phyloP scores from a whole-genome alignment of 2,888 invertebrate genomes.

The Diaprepes abbreviatus region DNA sequence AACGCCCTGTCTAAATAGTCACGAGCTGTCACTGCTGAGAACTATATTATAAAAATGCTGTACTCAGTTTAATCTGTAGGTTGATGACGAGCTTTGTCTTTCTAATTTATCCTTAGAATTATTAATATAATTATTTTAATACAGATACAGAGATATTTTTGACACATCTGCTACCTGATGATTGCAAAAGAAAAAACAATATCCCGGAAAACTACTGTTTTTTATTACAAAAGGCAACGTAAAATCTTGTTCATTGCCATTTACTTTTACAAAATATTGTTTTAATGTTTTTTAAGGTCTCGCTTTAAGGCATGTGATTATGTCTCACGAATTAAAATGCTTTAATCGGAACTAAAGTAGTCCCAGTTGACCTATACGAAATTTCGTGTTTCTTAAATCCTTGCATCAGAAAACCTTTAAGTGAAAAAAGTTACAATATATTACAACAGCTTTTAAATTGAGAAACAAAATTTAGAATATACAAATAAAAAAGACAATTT shows the following conservation, averaged over 20 bases:
- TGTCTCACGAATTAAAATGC: neutral
- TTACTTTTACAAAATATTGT: neutral
- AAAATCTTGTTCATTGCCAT: neutral
- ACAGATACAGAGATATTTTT: too few species aligned
- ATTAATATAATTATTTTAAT: too few species aligned
- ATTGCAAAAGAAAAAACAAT: neutral
- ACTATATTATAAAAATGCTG: too few species aligned
- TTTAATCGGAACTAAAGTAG: slow-evolving; percentile 3
- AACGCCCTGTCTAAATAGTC: too few species aligned
- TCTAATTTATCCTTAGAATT: too few species aligned
- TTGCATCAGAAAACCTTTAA: neutral
- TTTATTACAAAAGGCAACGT: neutral
- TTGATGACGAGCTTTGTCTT: too few species aligned
- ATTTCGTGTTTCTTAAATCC: neutral
- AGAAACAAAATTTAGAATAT: too few species aligned
- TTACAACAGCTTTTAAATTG: neutral
- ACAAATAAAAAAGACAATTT: too few species aligned
- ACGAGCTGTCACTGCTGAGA: too few species aligned
- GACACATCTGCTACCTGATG: too few species aligned
- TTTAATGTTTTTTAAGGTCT: neutral
- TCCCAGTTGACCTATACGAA: neutral
- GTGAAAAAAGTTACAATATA: neutral
- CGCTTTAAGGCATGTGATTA: neutral
- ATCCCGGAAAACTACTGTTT: neutral
- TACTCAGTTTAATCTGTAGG: too few species aligned